These are phyloP conservation scores for Arvicanthis niloticus DNA, from an alignment of 2,113 vertebrate species.

Conservation along the genomic window DNA sequence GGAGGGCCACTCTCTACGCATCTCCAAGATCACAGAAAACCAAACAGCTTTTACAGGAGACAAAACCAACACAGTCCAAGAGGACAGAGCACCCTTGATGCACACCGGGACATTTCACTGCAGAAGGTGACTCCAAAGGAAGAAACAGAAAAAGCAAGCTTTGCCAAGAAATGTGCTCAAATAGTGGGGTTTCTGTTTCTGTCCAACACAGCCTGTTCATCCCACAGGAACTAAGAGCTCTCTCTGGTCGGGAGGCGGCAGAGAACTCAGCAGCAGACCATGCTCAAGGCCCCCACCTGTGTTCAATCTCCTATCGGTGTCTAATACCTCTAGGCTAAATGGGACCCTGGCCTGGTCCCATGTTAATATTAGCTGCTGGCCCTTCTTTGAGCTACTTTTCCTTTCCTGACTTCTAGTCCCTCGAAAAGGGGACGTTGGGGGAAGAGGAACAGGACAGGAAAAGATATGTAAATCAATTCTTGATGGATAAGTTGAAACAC, in stretches of 20 bases:
- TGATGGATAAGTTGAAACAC: constrained; percentile 48
- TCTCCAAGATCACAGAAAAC: constrained; percentile 48
- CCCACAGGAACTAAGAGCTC: constrained; percentile 21
- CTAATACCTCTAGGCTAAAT: neutral
- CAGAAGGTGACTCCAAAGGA: constrained; percentile 35
- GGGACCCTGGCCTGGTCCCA: neutral
- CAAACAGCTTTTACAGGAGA: constrained; percentile 12
- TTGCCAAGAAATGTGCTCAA: neutral
- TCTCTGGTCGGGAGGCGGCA: constrained; percentile 36
- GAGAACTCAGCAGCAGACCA: neutral
- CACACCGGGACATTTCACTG: neutral
- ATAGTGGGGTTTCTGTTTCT: neutral
- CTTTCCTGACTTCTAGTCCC: constrained; percentile 5
- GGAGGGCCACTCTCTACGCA: neutral
- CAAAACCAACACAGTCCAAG: neutral
- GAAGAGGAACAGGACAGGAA: neutral
- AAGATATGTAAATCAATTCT: neutral
- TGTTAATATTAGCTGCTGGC: neutral
- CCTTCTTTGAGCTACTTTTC: neutral
- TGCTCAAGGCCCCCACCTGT: neutral
- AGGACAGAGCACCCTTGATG: constrained; percentile 30
- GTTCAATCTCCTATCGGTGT: neutral
- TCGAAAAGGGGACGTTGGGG: constrained; percentile 2
- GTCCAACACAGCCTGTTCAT: neutral
- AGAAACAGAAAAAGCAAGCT: constrained; percentile 22